These are phyloP conservation scores for Rhinogobio ventralis DNA, from an alignment of 2,797 vertebrate species.

Conservation along the genomic window DNA sequence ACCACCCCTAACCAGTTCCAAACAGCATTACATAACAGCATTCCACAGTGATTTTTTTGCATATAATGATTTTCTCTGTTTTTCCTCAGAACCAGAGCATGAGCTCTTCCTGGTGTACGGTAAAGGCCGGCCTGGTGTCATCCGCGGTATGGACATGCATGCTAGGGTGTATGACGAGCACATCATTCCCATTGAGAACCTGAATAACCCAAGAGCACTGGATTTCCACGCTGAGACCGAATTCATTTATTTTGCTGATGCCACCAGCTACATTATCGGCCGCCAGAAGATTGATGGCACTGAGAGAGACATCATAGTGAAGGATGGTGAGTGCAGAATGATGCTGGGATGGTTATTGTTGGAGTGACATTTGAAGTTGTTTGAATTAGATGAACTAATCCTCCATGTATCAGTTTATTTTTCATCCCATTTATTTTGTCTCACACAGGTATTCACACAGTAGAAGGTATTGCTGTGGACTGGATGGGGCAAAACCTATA, in stretches of 20 bases:
- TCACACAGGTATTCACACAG: constrained; percentile 91
- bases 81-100: constrained; percentile 88
- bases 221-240: constrained; percentile 93
- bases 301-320: constrained; percentile 92
- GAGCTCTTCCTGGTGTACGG: constrained; percentile 96
- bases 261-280: constrained; percentile 95
- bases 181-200: constrained; percentile 99
- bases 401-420: neutral
- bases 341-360: neutral
- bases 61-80: neutral
- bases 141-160: constrained; percentile 88
- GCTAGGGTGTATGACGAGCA: constrained; percentile 85
- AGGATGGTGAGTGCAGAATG: constrained; percentile 81
- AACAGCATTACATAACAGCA: neutral
- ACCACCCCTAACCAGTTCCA: neutral
- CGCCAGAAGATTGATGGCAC: constrained; percentile 97
- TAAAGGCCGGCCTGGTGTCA: constrained; percentile 94
- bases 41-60: neutral
- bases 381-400: neutral
- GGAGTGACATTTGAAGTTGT: neutral
- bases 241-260: constrained; percentile 97
- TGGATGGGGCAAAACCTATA: constrained; percentile 99
- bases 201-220: constrained; percentile 95
- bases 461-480: constrained; percentile 96
- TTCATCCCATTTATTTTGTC: constrained; percentile 3